Evolutionary conservation across 35 echinoderm and acorn worm species (phyloP).

Genomic region (Holothuria glaberrima): DNA sequence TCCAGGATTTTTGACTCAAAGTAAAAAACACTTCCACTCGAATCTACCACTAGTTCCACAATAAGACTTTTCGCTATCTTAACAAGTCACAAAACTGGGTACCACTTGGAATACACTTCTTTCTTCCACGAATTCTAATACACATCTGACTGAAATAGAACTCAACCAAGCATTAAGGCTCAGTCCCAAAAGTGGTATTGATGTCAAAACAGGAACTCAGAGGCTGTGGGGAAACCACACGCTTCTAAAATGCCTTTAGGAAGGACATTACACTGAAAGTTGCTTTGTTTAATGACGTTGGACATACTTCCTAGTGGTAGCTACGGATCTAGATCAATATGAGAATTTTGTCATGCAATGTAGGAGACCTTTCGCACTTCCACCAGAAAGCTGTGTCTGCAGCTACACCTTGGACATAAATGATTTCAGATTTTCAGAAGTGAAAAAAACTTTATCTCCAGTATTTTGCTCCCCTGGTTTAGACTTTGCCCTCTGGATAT

Average conservation of each 20-base stretch:
- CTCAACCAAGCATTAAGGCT: background rate
- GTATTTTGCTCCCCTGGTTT: too few relatives aligned
- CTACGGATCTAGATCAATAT: too few relatives aligned
- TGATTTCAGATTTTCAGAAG: too few relatives aligned
- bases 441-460: too few relatives aligned
- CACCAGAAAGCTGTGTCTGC: too few relatives aligned
- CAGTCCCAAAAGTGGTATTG: background rate
- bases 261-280: slow-evolving; percentile 21
- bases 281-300: slow-evolving; percentile 29
- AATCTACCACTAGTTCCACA: too few relatives aligned
- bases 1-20: too few relatives aligned
- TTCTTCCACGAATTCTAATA: slow-evolving; percentile 5
- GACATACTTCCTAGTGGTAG: background rate
- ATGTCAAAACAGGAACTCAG: slow-evolving; percentile 54
- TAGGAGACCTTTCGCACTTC: too few relatives aligned
- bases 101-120: background rate
- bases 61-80: too few relatives aligned
- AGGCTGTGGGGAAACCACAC: slow-evolving; percentile 46
- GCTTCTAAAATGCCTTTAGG: slow-evolving; percentile 35
- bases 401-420: too few relatives aligned
- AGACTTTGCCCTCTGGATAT: slow-evolving; percentile 37
- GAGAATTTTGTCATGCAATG: too few relatives aligned
- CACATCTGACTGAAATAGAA: background rate
- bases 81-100: background rate
- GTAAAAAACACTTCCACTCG: too few relatives aligned